Conservation (phyloP, 2,113 vertebrate genomes). For the Synchiropus splendidus region DNA sequence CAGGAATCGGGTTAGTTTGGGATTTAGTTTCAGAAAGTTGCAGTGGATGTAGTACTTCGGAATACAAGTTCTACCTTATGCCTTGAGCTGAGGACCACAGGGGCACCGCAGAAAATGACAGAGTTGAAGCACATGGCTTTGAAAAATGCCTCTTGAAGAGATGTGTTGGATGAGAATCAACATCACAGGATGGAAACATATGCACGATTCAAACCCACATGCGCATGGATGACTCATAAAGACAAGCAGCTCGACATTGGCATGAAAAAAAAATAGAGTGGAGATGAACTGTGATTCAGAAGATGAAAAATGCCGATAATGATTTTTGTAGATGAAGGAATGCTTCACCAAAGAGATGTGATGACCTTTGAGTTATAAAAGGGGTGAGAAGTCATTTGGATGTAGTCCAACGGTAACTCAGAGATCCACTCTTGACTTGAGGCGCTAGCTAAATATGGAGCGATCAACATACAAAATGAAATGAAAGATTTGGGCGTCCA, state of each 20-base stretch:
- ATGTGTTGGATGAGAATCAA: slow-evolving; percentile 31
- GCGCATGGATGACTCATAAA: slow-evolving; percentile 9
- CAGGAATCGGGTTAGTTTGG: no score
- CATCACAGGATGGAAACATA: slow-evolving; percentile 29
- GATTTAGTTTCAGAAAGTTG: no score
- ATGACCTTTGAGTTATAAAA: slow-evolving; percentile 10
- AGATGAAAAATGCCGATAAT: no score
- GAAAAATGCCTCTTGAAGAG: slow-evolving; percentile 24
- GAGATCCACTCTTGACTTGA: slow-evolving; percentile 21
- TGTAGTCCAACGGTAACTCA: slow-evolving; percentile 3
- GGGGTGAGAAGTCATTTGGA: slow-evolving; percentile 10
- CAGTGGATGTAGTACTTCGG: no score
- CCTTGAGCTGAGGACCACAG: slow-evolving; percentile 3
- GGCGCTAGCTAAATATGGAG: slow-evolving; percentile 18
- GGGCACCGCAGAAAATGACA: slow-evolving; percentile 27
- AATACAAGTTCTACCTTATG: no score
- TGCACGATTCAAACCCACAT: slow-evolving; percentile 19
- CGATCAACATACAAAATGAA: not conserved
- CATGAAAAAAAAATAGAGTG: no score
- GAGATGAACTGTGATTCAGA: no score
- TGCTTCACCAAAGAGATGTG: not conserved
- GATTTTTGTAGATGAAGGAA: no score
- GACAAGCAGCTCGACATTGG: slow-evolving; percentile 1
- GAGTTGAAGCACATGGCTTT: slow-evolving; percentile 36
- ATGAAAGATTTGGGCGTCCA: no score